These are phyloP conservation scores for Botia almorhae DNA, from an alignment of 2,797 vertebrate genomes.

Conservation along the genomic window DNA sequence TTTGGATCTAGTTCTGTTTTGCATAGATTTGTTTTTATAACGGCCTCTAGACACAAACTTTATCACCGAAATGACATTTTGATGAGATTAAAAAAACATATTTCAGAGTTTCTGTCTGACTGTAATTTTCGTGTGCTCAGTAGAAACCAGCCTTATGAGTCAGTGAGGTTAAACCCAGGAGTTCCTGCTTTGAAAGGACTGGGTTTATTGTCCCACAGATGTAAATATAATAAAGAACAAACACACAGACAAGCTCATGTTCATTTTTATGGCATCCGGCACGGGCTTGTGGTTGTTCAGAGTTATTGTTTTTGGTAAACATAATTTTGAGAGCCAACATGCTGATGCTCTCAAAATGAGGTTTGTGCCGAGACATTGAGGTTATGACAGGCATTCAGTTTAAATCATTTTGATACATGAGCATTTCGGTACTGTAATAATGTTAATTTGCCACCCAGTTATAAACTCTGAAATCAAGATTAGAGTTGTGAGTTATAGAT, in stretches of 20 bases:
- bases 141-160: neutral
- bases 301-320: neutral
- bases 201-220: neutral
- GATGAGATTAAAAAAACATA: constrained; percentile 16
- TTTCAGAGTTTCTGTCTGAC: neutral
- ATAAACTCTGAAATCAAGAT: neutral
- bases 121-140: neutral
- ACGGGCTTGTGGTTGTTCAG: neutral
- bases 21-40: neutral
- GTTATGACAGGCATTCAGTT: neutral
- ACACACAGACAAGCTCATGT: neutral
- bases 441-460: too few species aligned
- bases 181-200: neutral
- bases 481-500: too few species aligned
- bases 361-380: neutral
- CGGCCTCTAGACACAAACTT: neutral
- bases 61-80: neutral
- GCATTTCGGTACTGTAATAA: too few species aligned
- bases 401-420: neutral
- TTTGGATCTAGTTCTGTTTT: neutral
- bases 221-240: constrained; percentile 1
- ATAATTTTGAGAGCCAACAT: neutral
- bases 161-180: neutral
- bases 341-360: neutral
- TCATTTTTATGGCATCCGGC: neutral